A percentile compares a stretch with the other conserved stretches of the same genome.
These are phyloP conservation scores for Atta colombica DNA, from an alignment of 1,140 invertebrate genomes.

Conservation along the genomic window DNA sequence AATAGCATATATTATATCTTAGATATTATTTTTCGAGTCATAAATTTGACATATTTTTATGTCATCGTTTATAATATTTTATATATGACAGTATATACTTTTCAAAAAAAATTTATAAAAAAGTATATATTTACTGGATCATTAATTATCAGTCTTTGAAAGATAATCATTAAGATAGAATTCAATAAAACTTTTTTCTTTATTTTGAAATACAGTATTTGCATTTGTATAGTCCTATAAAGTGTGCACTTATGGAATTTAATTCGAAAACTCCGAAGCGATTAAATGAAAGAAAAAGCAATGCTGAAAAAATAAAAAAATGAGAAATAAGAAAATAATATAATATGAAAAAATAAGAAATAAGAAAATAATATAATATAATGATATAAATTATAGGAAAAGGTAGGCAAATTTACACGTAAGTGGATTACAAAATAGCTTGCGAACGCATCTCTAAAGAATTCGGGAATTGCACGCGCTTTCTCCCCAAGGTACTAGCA, in stretches of 20 bases:
- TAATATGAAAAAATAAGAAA: not conserved
- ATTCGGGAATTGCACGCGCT: slow-evolving; percentile 61
- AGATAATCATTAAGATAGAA: not conserved
- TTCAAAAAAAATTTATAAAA: not conserved
- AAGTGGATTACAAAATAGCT: slow-evolving; percentile 60
- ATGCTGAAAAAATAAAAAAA: not conserved
- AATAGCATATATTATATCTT: not conserved
- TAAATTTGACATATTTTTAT: not conserved
- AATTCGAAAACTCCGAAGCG: not conserved
- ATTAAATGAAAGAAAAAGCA: not conserved
- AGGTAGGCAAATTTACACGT: slow-evolving; percentile 57
- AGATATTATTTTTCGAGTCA: not conserved
- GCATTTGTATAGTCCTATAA: not conserved
- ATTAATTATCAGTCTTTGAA: not conserved
- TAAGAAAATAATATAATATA: not conserved
- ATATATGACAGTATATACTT: not conserved
- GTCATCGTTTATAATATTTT: not conserved
- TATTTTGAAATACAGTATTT: not conserved
- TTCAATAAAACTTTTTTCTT: not conserved
- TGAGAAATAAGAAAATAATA: not conserved
- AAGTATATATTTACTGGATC: not conserved
- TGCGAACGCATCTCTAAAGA: slow-evolving; percentile 35
- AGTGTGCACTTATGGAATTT: not conserved
- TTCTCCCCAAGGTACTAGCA: not conserved
- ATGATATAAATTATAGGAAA: slow-evolving; percentile 36